These are phyloP conservation scores for Arrhamphus sclerolepis DNA, from an alignment of 2,797 vertebrate genomes.

Conservation along the genomic window DNA sequence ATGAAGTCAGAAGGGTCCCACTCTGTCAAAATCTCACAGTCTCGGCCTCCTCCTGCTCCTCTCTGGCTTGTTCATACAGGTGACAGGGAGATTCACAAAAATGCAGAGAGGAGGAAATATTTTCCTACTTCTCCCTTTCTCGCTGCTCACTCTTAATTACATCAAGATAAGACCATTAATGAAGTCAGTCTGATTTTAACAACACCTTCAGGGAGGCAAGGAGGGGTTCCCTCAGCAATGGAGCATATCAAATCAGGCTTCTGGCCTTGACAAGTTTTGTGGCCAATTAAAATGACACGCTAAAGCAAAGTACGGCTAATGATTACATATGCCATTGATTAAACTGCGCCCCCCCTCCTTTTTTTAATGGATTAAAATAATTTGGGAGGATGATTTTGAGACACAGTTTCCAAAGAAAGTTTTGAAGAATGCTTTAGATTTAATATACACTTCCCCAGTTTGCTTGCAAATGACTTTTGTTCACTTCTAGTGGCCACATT, in stretches of 20 bases:
- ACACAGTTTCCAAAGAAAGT: too few species aligned
- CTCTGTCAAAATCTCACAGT: slow-evolving; percentile 29
- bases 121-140: slow-evolving; percentile 17
- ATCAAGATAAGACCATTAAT: slow-evolving; percentile 76
- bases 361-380: background rate
- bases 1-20: slow-evolving; percentile 34
- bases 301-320: slow-evolving; percentile 17
- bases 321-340: slow-evolving; percentile 12
- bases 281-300: slow-evolving; percentile 43
- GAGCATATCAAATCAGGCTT: slow-evolving; percentile 50
- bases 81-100: slow-evolving; percentile 47
- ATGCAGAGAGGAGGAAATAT: slow-evolving; percentile 25
- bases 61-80: slow-evolving; percentile 40
- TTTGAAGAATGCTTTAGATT: too few species aligned
- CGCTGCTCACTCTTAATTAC: slow-evolving; percentile 74
- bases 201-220: slow-evolving; percentile 67
- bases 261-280: slow-evolving; percentile 41
- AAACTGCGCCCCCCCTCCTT: background rate
- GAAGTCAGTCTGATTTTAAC: slow-evolving; percentile 72
- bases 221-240: slow-evolving; percentile 54
- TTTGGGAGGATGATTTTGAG: too few species aligned
- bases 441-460: too few species aligned
- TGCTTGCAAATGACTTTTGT: too few species aligned
- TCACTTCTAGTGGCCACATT: too few species aligned
- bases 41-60: slow-evolving; percentile 28